Conservation (phyloP, 2,113 vertebrate genomes). For the Ciconia boyciana region DNA sequence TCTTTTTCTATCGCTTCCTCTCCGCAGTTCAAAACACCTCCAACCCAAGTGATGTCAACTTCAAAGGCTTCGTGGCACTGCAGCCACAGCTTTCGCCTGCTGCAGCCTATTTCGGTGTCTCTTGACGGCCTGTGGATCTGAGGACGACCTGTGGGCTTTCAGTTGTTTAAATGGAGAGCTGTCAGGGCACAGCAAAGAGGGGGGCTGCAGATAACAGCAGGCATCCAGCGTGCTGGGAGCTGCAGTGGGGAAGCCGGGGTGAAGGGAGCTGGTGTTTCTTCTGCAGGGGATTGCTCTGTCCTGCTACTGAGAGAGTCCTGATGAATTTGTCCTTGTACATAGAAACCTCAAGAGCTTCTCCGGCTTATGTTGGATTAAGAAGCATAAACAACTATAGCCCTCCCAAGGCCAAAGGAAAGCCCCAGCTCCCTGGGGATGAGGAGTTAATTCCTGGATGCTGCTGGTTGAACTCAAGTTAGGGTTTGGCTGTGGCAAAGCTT, state of each 20-base stretch:
- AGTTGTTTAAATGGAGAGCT: background rate
- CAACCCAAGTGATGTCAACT: slow-evolving; percentile 4
- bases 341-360: background rate
- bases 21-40: slow-evolving; percentile 31
- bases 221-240: background rate
- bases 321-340: background rate
- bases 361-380: background rate
- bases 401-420: background rate
- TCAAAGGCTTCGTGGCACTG: background rate
- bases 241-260: background rate
- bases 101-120: background rate
- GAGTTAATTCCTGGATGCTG: background rate
- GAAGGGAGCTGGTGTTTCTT: background rate
- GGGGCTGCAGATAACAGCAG: background rate
- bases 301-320: background rate
- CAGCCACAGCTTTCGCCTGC: background rate
- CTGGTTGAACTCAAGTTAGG: background rate
- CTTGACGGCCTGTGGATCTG: background rate
- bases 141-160: background rate
- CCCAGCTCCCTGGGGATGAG: background rate
- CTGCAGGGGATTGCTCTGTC: background rate
- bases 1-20: background rate
- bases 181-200: background rate
- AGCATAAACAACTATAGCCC: background rate
- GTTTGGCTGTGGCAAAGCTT: background rate